These are phyloP conservation scores for Thumatha senex DNA, from an alignment of 2,888 invertebrate species.

Conservation along the genomic window DNA sequence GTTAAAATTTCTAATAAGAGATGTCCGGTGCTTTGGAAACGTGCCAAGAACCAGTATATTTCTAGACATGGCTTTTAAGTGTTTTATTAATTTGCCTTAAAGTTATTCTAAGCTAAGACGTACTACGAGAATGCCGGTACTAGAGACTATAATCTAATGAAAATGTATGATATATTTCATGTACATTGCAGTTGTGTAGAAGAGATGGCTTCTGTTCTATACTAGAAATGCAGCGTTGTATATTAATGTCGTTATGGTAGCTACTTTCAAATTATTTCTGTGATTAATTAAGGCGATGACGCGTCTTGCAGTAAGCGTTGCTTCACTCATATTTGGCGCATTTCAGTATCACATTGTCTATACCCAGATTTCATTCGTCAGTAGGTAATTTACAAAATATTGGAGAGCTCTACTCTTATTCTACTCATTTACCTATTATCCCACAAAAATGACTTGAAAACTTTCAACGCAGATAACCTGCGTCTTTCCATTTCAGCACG, in stretches of 20 bases:
- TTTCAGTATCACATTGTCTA: too few relatives aligned
- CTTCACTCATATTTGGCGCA: too few relatives aligned
- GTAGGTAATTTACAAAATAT: too few relatives aligned
- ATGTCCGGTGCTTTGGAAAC: slow-evolving; percentile 63
- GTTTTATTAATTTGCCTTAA: slow-evolving; percentile 78
- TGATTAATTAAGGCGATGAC: too few relatives aligned
- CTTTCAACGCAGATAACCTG: too few relatives aligned
- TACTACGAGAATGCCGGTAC: slow-evolving; percentile 38
- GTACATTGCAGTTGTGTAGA: slow-evolving; percentile 10
- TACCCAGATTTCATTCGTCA: too few relatives aligned
- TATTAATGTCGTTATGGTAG: not conserved
- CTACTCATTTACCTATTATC: too few relatives aligned
- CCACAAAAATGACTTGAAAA: too few relatives aligned
- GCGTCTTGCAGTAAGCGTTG: too few relatives aligned
- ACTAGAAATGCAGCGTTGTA: slow-evolving; percentile 18
- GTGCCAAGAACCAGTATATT: slow-evolving; percentile 67
- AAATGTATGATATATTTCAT: slow-evolving; percentile 20
- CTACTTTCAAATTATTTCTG: too few relatives aligned
- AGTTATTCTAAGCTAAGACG: slow-evolving; percentile 59
- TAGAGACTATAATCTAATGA: slow-evolving; percentile 16
- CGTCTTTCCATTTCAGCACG: too few relatives aligned
- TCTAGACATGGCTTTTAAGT: slow-evolving; percentile 74
- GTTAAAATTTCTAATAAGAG: slow-evolving; percentile 51
- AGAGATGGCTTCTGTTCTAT: not conserved
- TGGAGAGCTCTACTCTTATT: too few relatives aligned